A percentile compares a stretch with the other conserved stretches of the same genome.
Conservation (phyloP, 2,888 invertebrate species). For the Teinopalpus imperialis region DNA sequence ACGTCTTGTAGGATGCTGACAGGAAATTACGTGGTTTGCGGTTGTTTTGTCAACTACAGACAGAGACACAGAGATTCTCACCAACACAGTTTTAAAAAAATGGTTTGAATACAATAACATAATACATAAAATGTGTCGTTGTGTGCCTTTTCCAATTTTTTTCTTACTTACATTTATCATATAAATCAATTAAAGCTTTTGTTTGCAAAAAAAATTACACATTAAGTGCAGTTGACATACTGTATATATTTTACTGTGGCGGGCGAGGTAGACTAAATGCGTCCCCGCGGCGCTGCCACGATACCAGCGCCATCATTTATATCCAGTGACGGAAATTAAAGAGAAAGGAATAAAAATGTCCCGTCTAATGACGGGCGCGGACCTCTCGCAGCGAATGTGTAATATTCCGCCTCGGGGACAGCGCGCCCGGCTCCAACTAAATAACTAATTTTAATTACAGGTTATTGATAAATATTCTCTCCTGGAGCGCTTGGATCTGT, state of each 20-base stretch:
- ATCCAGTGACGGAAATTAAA: constrained; percentile 76
- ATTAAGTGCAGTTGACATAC: constrained; percentile 1
- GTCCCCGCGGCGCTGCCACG: constrained; percentile 65
- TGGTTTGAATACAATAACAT: too few species aligned
- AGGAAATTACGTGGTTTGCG: too few species aligned
- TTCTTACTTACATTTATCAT: too few species aligned
- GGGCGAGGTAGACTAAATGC: constrained; percentile 22
- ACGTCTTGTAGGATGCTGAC: too few species aligned
- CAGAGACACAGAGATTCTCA: too few species aligned
- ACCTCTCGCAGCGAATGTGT: constrained; percentile 76
- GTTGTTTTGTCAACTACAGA: too few species aligned
- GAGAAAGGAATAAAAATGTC: constrained; percentile 79
- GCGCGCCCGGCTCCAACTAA: constrained; percentile 53
- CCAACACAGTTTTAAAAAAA: too few species aligned
- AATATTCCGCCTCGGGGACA: constrained; percentile 74
- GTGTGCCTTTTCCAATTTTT: too few species aligned
- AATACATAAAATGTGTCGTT: too few species aligned
- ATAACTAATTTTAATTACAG: constrained; percentile 82
- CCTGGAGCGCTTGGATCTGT: constrained; percentile 68
- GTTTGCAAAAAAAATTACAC: too few species aligned
- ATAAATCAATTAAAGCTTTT: too few species aligned
- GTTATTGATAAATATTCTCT: constrained; percentile 78
- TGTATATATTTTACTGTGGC: constrained; percentile 29
- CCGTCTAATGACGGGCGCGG: constrained; percentile 70
- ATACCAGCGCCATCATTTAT: constrained; percentile 74